Conservation (phyloP, 2,888 invertebrate species). For the Idaea straminata region DNA sequence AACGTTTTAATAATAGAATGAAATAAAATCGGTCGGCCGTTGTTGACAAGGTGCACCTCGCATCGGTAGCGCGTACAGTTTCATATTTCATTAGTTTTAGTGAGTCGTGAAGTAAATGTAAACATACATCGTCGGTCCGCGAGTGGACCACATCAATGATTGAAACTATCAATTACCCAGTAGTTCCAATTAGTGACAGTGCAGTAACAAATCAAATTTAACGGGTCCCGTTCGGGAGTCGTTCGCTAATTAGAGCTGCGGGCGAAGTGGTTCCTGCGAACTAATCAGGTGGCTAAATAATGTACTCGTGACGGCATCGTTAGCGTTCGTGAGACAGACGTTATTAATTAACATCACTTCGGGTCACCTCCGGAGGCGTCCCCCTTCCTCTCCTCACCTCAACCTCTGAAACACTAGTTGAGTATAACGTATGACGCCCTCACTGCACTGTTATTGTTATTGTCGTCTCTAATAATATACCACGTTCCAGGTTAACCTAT, state of each 20-base stretch:
- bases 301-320: conserved; percentile 77
- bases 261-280: conserved; percentile 64
- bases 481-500: conserved; percentile 9
- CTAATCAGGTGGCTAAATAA: conserved; percentile 79
- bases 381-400: conserved; percentile 24
- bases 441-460: conserved; percentile 16
- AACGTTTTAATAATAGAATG: conserved; percentile 78
- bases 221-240: conserved; percentile 54
- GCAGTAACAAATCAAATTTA: conserved; percentile 74
- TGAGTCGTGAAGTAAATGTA: conserved; percentile 51
- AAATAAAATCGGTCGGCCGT: conserved; percentile 59
- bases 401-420: conserved; percentile 29
- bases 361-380: conserved; percentile 37
- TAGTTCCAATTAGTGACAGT: conserved; percentile 71
- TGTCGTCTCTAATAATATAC: conserved; percentile 17
- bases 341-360: conserved; percentile 78
- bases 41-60: conserved; percentile 56
- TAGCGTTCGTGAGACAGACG: conserved; percentile 75
- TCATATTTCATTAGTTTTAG: conserved; percentile 61
- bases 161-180: conserved; percentile 62
- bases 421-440: conserved; percentile 14
- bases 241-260: conserved; percentile 72
- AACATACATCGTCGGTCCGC: conserved; percentile 35
- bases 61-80: conserved; percentile 45
- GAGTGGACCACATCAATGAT: conserved; percentile 49